phyloP scores from a whole-genome alignment of 1,140 invertebrate genomes.

The Fopius arisanus region DNA sequence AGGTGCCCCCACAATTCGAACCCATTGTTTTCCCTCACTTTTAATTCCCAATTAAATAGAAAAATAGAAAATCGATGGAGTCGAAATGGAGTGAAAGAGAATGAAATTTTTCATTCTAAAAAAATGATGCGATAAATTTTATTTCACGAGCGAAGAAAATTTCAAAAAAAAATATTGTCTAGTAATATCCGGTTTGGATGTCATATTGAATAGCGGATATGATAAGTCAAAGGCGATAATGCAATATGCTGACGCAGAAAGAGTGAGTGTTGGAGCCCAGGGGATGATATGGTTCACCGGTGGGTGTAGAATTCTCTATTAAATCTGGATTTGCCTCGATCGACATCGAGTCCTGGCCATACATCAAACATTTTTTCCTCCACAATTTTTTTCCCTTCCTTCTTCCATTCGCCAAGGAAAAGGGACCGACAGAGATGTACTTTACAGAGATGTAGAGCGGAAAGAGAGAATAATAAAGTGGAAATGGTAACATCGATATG shows the following conservation, averaged over 20 bases:
- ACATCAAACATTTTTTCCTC: slow-evolving; percentile 22
- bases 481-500: slow-evolving; percentile 22
- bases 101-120: not conserved
- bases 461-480: slow-evolving; percentile 18
- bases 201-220: slow-evolving; percentile 22
- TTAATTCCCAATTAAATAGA: too few species aligned
- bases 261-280: not conserved
- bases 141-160: not conserved
- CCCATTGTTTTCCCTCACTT: too few species aligned
- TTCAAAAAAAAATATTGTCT: not conserved
- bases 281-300: slow-evolving; percentile 22
- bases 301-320: slow-evolving; percentile 29
- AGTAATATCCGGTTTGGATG: not conserved
- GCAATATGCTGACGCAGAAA: slow-evolving; percentile 33
- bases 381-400: not conserved
- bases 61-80: too few species aligned
- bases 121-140: not conserved
- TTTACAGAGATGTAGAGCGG: not conserved
- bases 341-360: slow-evolving; percentile 1
- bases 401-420: not conserved
- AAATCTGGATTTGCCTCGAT: slow-evolving; percentile 32
- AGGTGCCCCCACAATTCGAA: too few species aligned
- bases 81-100: too few species aligned
- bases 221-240: slow-evolving; percentile 31
- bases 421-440: not conserved